phyloP scores from a whole-genome alignment of 2,888 invertebrate genomes.

The Tinea trinotella region DNA sequence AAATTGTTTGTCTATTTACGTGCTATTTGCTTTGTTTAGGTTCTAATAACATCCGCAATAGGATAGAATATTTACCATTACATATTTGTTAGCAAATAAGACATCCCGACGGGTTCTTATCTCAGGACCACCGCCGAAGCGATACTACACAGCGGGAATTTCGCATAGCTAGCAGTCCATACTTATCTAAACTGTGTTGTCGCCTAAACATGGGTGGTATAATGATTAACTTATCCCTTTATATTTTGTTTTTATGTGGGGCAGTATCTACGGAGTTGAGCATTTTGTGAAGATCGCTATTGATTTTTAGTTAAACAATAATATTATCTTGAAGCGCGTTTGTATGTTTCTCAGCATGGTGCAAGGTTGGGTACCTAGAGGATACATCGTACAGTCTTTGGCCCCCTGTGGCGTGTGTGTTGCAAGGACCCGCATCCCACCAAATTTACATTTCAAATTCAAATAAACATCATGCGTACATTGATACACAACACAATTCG shows the following conservation, averaged over 20 bases:
- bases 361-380: slow-evolving; percentile 48
- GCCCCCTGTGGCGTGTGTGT: slow-evolving; percentile 46
- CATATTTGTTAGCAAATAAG: slow-evolving; percentile 22
- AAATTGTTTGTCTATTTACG: background rate
- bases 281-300: slow-evolving; percentile 42
- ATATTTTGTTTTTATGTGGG: background rate
- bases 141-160: slow-evolving; percentile 29
- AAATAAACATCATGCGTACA: slow-evolving; percentile 35
- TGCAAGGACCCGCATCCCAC: slow-evolving; percentile 41
- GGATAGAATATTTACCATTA: slow-evolving; percentile 21
- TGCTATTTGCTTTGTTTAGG: background rate
- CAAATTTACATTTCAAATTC: slow-evolving; percentile 57
- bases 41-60: too few relatives aligned
- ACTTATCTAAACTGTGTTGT: slow-evolving; percentile 15
- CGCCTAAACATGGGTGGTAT: slow-evolving; percentile 14
- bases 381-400: slow-evolving; percentile 34
- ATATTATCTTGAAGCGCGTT: slow-evolving; percentile 58
- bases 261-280: slow-evolving; percentile 23
- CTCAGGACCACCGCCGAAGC: slow-evolving; percentile 28
- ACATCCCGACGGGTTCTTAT: background rate
- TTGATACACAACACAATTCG: slow-evolving; percentile 27
- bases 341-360: slow-evolving; percentile 65
- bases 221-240: background rate
- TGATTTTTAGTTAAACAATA: slow-evolving; percentile 47
- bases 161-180: slow-evolving; percentile 24